phyloP scores from a whole-genome alignment of 1,140 invertebrate genomes.

The Macrosteles quadrilineatus region DNA sequence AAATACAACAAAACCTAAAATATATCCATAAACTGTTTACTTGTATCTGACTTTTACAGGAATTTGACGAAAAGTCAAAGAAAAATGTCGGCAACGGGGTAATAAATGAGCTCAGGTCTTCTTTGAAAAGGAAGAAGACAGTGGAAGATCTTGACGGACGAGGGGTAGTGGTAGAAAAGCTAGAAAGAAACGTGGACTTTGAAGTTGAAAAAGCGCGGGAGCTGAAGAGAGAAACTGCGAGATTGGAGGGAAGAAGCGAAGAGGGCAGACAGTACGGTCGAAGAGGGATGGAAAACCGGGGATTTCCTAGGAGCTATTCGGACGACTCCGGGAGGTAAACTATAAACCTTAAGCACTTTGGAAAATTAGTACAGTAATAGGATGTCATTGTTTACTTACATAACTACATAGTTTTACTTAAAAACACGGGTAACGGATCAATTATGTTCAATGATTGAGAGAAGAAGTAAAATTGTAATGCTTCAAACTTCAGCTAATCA shows the following conservation, averaged over 20 bases:
- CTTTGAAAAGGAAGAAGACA: conserved; percentile 27
- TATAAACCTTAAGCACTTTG: too few relatives aligned
- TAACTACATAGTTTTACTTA: too few relatives aligned
- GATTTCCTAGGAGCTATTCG: conserved; percentile 8
- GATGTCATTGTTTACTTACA: too few relatives aligned
- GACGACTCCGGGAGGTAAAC: neutral
- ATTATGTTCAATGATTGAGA: too few relatives aligned
- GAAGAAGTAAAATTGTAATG: too few relatives aligned
- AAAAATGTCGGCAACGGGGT: conserved; percentile 22
- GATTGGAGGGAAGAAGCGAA: conserved; percentile 11
- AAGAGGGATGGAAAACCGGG: conserved; percentile 32
- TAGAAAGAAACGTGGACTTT: conserved; percentile 18
- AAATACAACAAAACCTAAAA: neutral
- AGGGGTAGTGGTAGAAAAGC: conserved; percentile 14
- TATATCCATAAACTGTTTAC: neutral
- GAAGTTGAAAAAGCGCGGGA: neutral
- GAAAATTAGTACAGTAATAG: too few relatives aligned
- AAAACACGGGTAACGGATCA: too few relatives aligned
- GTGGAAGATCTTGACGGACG: conserved; percentile 13
- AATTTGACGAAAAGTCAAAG: conserved; percentile 28
- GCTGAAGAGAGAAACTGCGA: conserved; percentile 1
- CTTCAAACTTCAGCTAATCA: too few relatives aligned
- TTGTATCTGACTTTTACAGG: neutral
- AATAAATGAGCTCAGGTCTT: conserved; percentile 30
- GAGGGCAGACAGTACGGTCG: conserved; percentile 20